Percentiles rank a stretch among this genome's conserved stretches.
phyloP scores from a whole-genome alignment of 2,113 vertebrate genomes.

The Sterrhoptilus dennistouni region DNA sequence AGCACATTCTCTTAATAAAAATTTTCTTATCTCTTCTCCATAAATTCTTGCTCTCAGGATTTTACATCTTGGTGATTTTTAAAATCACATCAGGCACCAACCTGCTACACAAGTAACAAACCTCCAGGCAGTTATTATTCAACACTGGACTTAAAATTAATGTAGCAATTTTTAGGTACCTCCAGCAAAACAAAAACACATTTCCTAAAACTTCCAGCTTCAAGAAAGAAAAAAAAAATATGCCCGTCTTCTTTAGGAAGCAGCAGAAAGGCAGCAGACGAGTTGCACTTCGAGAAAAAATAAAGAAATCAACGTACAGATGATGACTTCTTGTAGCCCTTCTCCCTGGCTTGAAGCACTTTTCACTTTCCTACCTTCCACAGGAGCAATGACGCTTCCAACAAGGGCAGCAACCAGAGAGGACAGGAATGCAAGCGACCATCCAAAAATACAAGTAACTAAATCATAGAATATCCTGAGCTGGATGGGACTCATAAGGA shows the following conservation, averaged over 20 bases:
- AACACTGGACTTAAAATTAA: conserved; percentile 43
- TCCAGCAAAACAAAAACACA: conserved; percentile 9
- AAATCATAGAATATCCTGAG: neutral
- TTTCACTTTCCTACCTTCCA: neutral
- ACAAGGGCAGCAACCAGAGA: neutral
- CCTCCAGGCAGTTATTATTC: conserved; percentile 48
- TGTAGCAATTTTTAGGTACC: conserved; percentile 24
- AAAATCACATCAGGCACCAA: conserved; percentile 28
- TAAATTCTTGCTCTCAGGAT: conserved; percentile 11
- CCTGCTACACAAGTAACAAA: conserved; percentile 3
- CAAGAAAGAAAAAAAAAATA: neutral
- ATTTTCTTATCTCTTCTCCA: conserved; percentile 17
- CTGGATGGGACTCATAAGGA: neutral
- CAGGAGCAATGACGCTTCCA: neutral
- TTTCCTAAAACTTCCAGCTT: neutral
- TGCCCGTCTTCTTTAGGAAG: neutral
- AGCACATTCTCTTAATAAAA: conserved; percentile 36
- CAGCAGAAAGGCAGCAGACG: neutral
- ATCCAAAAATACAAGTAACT: neutral
- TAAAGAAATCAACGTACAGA: neutral
- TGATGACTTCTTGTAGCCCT: neutral
- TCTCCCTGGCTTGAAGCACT: neutral
- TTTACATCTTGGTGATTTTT: conserved; percentile 21
- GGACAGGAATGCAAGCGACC: accelerated
- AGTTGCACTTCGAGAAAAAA: neutral